A percentile compares a stretch with the other conserved stretches of the same genome.
Conservation (phyloP, 2,888 invertebrate genomes). For the Thelaira solivaga region DNA sequence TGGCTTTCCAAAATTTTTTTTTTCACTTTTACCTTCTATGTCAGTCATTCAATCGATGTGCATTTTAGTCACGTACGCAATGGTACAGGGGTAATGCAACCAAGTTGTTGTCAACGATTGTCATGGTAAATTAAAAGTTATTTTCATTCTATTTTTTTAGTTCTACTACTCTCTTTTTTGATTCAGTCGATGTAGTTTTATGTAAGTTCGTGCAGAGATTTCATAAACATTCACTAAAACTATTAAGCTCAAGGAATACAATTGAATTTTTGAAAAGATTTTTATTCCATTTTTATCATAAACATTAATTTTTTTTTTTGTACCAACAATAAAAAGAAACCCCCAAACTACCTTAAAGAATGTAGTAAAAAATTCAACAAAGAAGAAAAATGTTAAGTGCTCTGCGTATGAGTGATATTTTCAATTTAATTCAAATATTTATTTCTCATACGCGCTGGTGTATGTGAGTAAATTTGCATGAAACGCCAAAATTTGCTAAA, state of each 20-base stretch:
- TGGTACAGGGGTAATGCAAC: constrained; percentile 37
- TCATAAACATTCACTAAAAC: constrained; percentile 28
- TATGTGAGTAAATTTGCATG: too few relatives aligned
- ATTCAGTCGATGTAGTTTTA: constrained; percentile 58
- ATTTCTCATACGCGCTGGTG: constrained; percentile 4
- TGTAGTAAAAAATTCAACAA: too few relatives aligned
- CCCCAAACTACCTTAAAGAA: neutral
- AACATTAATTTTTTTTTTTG: neutral
- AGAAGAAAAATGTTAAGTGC: neutral
- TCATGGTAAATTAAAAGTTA: constrained; percentile 61
- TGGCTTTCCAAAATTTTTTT: constrained; percentile 8
- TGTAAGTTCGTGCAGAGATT: constrained; percentile 58
- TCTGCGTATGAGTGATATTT: constrained; percentile 17
- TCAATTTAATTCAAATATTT: neutral
- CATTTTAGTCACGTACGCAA: constrained; percentile 55
- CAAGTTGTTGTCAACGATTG: constrained; percentile 59
- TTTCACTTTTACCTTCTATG: constrained; percentile 30
- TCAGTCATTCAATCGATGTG: constrained; percentile 46
- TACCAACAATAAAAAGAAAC: neutral
- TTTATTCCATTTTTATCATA: constrained; percentile 5
- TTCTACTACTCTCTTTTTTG: constrained; percentile 9
- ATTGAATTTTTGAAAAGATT: constrained; percentile 36
- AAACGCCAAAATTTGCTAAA: neutral
- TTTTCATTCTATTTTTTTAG: constrained; percentile 20
- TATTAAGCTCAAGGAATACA: constrained; percentile 30